Base-by-base conservation (phyloP, 1,140 invertebrate species). In the Phocides pigmalion region DNA sequence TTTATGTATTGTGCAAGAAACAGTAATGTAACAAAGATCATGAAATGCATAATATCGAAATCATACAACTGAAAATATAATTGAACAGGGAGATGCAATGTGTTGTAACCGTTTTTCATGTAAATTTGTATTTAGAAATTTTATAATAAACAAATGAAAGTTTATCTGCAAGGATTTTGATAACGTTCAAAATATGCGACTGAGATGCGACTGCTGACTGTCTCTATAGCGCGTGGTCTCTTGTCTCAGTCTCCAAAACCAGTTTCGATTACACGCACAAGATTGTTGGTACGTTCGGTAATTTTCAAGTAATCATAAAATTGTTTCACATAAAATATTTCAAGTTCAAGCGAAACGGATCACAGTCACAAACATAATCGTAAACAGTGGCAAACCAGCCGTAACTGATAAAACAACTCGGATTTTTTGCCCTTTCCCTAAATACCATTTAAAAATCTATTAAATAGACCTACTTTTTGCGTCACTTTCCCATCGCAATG, bases 401-500 rank as follows among this genome's bases (percentile, higher is more conserved):
- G 56, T 47, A 61, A 61, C 56, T 61, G 46, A 47, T 61, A 49
- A 47, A 61, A 61, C 56, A 61, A 61, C 8, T 35, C 15, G 5
- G 4, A 37, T 37, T 61, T 47, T 61, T 61, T 66, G 50, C 58
- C 47, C 51, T 74, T 68, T 63, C 15, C 62, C 51, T 68, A 70
- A 70, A 70, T 64, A 65, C 59, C 66, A 68, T 70, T 68, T 67
- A 59, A 70, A 66, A 67, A 70, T 75, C 71, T 67, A 72, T 78
- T 72, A 74, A 69, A 62, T 68, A 70, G 58, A 66, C 28, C 46
- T 16, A 68, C 50, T 76, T 77, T 78, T 79, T 79, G 35, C 59
- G 16, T 66, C 49, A 64, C 68, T 86, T 86, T 85, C 82, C 79
- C 79, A 85, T 79, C 74, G 73, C 72, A 76, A 64, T 72, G 72